phyloP scores from a whole-genome alignment of 2,888 invertebrate species.

The Reticulitermes lucifugus region DNA sequence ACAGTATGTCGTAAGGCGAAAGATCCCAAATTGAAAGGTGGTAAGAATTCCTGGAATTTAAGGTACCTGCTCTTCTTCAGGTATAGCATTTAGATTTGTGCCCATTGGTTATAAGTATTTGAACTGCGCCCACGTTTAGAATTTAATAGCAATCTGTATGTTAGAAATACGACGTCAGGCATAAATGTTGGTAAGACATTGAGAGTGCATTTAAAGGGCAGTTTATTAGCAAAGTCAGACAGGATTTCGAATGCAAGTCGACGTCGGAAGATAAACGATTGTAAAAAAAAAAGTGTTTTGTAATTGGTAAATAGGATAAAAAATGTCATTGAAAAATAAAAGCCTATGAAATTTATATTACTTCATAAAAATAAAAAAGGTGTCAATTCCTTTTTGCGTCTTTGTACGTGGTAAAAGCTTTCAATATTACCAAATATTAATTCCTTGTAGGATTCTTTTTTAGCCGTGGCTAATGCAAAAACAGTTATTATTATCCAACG shows the following conservation, averaged over 20 bases:
- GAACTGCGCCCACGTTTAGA: too few species aligned
- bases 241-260: background rate
- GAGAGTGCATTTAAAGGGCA: background rate
- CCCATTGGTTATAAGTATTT: too few species aligned
- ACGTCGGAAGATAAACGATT: background rate
- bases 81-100: too few species aligned
- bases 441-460: background rate
- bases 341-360: background rate
- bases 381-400: background rate
- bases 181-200: background rate
- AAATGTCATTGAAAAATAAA: constrained; percentile 8
- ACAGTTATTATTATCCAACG: background rate
- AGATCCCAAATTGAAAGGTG: too few species aligned
- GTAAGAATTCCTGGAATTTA: too few species aligned
- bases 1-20: too few species aligned
- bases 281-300: background rate
- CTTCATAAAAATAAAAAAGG: background rate
- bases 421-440: background rate
- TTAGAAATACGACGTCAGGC: background rate
- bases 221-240: background rate
- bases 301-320: background rate
- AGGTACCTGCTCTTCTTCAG: too few species aligned
- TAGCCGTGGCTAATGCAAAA: background rate
- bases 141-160: too few species aligned
- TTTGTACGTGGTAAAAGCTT: background rate